Evolutionary conservation across 1,140 invertebrate genomes (phyloP).

Genomic region (Tribolium madens): DNA sequence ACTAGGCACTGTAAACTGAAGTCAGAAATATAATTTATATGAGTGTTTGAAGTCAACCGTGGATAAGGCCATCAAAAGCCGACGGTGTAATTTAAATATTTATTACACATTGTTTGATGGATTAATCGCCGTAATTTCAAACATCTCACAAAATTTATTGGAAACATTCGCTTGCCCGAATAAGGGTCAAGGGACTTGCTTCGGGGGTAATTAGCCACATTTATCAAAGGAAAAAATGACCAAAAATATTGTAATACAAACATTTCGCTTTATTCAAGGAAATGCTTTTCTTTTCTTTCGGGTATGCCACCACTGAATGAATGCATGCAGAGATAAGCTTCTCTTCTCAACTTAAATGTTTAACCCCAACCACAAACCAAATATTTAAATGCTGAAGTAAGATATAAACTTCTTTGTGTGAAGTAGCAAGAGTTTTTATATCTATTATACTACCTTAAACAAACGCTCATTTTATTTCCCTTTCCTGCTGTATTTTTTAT

Average conservation of each 20-base stretch:
- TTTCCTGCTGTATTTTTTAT: background rate
- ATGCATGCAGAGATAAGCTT: constrained; percentile 8
- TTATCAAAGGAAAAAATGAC: background rate
- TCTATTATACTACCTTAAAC: constrained; percentile 9
- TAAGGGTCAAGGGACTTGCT: background rate
- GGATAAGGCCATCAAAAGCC: background rate
- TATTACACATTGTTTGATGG: constrained; percentile 19
- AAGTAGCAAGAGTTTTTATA: constrained; percentile 25
- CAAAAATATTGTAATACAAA: background rate
- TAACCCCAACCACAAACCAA: constrained; percentile 17
- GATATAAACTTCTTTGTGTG: constrained; percentile 19
- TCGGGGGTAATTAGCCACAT: background rate
- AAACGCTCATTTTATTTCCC: background rate
- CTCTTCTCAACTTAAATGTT: constrained; percentile 1
- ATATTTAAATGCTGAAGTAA: constrained; percentile 18
- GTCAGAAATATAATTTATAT: constrained; percentile 26
- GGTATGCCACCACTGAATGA: too few relatives aligned
- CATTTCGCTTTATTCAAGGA: background rate
- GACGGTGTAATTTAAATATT: constrained; percentile 24
- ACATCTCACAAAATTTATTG: constrained; percentile 12
- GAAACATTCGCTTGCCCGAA: background rate
- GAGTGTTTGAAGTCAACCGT: constrained; percentile 8
- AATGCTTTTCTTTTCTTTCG: background rate
- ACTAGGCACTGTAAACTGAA: constrained; percentile 12
- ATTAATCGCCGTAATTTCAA: constrained; percentile 2